Conservation (phyloP, 2,113 vertebrate genomes). For the Taurulus bubalis region DNA sequence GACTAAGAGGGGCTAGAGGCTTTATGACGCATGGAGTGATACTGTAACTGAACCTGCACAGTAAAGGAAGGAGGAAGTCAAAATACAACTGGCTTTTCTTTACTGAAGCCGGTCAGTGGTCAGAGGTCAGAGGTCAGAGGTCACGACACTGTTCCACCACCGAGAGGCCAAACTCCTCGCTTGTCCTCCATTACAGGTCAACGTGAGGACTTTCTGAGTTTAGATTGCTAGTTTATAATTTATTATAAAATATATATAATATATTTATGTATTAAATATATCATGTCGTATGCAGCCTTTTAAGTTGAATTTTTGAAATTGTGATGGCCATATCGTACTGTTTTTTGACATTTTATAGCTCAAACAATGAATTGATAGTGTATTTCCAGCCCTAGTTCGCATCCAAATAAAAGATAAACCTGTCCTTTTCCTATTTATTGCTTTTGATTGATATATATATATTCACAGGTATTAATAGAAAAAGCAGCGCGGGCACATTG, state of each 20-base stretch:
- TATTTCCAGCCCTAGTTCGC: neutral
- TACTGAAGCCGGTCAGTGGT: neutral
- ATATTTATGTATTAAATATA: neutral
- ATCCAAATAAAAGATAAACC: neutral
- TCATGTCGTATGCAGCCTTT: neutral
- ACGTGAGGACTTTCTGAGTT: neutral
- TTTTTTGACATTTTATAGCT: neutral
- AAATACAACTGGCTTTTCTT: neutral
- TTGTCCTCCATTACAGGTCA: neutral
- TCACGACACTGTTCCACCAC: neutral
- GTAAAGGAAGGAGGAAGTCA: neutral
- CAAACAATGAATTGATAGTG: neutral
- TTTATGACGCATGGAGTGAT: neutral
- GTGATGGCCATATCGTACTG: neutral
- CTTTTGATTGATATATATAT: neutral
- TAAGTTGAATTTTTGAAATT: neutral
- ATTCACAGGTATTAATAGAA: neutral
- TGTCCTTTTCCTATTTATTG: neutral
- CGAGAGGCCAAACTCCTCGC: neutral
- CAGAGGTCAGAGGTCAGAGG: neutral
- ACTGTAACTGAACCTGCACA: neutral
- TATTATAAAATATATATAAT: too few relatives aligned
- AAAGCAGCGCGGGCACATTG: conserved; percentile 30
- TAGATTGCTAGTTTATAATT: too few relatives aligned
- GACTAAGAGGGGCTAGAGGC: too few relatives aligned